A percentile compares a stretch with the other conserved stretches of the same genome.
Conservation (phyloP, 2,888 invertebrate species). For the Scaptomyza flava region DNA sequence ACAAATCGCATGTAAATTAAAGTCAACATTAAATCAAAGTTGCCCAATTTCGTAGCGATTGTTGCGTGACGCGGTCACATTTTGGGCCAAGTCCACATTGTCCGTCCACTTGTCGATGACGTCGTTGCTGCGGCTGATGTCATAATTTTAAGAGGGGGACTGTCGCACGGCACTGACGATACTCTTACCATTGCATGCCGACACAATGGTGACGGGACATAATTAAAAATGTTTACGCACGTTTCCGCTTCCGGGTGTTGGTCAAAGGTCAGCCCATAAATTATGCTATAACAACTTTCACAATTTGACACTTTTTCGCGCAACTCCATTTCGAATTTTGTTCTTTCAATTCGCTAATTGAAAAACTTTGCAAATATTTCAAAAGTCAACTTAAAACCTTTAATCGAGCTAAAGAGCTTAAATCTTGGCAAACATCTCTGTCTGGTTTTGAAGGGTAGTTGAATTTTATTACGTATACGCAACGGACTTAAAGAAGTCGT, state of each 20-base stretch:
- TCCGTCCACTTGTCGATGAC: constrained; percentile 49
- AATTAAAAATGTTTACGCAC: constrained; percentile 73
- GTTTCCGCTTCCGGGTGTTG: constrained; percentile 57
- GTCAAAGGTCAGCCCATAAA: constrained; percentile 48
- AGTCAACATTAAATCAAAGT: constrained; percentile 49
- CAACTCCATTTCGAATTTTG: not conserved
- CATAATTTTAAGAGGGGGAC: constrained; percentile 48
- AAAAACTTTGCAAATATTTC: constrained; percentile 3
- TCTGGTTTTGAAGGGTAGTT: no score
- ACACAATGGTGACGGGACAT: constrained; percentile 37
- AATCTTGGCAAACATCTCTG: not conserved
- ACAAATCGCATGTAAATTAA: constrained; percentile 9
- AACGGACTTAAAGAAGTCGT: not conserved
- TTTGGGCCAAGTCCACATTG: constrained; percentile 20
- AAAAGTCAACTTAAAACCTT: constrained; percentile 2
- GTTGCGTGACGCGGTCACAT: constrained; percentile 65
- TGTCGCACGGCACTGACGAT: not conserved
- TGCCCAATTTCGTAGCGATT: constrained; percentile 31
- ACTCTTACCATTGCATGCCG: constrained; percentile 5
- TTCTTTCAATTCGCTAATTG: constrained; percentile 6
- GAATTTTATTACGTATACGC: constrained; percentile 52
- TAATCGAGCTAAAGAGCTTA: not conserved
- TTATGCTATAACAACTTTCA: constrained; percentile 51
- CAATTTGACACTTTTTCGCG: constrained; percentile 59
- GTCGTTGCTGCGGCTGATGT: constrained; percentile 61